A percentile compares a stretch with the other conserved stretches of the same genome.
Evolutionary conservation across 2,113 vertebrate genomes (phyloP).

Genomic region (Lagopus muta): DNA sequence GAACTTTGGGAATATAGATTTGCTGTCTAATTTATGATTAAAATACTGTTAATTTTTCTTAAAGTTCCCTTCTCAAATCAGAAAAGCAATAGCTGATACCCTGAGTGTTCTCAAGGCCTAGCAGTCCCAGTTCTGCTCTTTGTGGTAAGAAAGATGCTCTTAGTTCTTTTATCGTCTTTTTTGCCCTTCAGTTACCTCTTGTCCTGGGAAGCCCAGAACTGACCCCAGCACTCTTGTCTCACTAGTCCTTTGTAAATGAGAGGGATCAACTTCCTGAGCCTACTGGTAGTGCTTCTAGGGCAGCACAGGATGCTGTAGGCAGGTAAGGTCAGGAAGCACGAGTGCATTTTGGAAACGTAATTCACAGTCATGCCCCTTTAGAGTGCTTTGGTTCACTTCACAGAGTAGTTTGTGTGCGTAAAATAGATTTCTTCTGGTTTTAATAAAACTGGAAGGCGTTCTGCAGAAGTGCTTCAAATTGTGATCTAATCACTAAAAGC

Average conservation of each 20-base stretch:
- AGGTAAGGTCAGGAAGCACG: not conserved
- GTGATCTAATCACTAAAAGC: not conserved
- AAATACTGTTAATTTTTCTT: not conserved
- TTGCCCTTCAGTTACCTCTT: not conserved
- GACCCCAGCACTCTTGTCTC: not conserved
- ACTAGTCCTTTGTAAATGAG: not conserved
- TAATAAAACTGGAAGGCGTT: not conserved
- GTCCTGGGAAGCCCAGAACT: fast-evolving
- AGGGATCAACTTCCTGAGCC: not conserved
- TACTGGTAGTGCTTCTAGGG: not conserved
- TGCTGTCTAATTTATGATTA: not conserved
- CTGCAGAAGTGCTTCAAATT: not conserved
- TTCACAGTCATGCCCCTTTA: not conserved
- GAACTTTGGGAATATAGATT: not conserved
- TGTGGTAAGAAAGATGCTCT: not conserved
- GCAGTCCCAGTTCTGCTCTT: not conserved
- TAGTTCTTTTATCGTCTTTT: not conserved
- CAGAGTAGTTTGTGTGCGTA: not conserved
- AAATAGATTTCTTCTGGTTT: not conserved
- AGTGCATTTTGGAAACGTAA: not conserved
- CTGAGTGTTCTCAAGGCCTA: not conserved
- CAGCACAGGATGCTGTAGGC: not conserved
- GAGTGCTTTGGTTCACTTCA: not conserved
- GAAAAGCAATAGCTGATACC: not conserved
- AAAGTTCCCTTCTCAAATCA: not conserved